Evolutionary conservation across 2,113 vertebrate genomes (phyloP).

Genomic region (Anguilla rostrata): DNA sequence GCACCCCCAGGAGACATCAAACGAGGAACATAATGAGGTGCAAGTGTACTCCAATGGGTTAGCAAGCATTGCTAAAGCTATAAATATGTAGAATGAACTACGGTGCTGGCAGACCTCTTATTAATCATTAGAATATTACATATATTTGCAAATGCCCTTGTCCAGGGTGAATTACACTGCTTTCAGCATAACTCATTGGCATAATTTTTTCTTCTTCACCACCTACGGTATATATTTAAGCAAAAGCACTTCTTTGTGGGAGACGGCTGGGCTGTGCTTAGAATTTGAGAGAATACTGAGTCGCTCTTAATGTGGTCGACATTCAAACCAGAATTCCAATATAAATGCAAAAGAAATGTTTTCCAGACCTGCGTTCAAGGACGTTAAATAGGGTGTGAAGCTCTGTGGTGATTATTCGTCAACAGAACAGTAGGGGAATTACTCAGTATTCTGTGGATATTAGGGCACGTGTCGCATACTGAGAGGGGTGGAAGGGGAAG

Average conservation of each 20-base stretch:
- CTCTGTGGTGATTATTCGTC: neutral
- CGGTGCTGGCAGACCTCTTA: neutral
- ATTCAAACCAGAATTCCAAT: neutral
- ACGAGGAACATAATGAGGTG: neutral
- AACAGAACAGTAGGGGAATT: neutral
- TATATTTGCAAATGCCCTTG: constrained; percentile 6
- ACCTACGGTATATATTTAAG: neutral
- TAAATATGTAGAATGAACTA: neutral
- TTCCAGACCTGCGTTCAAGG: neutral
- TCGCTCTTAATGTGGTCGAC: neutral
- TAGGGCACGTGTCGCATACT: neutral
- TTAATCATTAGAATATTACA: neutral
- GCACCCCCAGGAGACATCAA: neutral
- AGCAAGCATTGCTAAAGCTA: neutral
- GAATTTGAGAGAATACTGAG: neutral
- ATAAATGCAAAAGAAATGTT: neutral
- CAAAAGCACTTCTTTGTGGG: neutral
- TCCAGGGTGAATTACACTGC: neutral
- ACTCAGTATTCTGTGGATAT: neutral
- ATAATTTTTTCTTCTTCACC: neutral
- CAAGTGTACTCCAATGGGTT: neutral
- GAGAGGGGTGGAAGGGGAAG: neutral
- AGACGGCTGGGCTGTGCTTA: too few relatives aligned
- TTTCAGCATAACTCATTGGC: neutral
- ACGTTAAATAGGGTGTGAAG: neutral